These are phyloP conservation scores for Orchesellides sinensis DNA, from an alignment of 2,888 invertebrate genomes.

Conservation along the genomic window DNA sequence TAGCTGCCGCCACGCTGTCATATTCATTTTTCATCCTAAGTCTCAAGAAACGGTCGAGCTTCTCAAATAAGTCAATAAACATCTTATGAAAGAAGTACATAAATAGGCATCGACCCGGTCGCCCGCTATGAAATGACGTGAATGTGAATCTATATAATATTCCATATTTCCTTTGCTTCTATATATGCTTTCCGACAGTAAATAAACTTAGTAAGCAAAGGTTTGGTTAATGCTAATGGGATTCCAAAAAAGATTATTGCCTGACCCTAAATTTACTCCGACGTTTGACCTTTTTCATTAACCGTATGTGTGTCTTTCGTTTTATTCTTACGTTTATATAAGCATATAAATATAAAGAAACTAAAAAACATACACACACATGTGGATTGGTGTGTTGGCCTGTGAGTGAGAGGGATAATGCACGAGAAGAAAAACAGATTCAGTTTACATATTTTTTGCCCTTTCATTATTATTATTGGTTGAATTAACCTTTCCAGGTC, in stretches of 20 bases:
- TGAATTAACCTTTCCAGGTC: conserved; percentile 59
- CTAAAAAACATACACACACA: too few relatives aligned
- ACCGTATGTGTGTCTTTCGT: conserved; percentile 20
- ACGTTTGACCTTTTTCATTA: conserved; percentile 45
- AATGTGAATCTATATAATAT: too few relatives aligned
- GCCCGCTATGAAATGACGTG: too few relatives aligned
- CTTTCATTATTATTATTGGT: conserved; percentile 38
- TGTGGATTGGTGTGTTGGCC: not conserved
- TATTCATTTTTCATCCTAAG: conserved; percentile 33
- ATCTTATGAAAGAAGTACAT: too few relatives aligned
- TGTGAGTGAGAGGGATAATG: conserved; percentile 15
- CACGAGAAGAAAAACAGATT: conserved; percentile 51
- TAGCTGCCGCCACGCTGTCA: conserved; percentile 1
- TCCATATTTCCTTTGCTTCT: too few relatives aligned
- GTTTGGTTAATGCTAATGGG: not conserved
- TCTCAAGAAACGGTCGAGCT: not conserved
- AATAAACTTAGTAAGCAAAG: not conserved
- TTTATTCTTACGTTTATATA: too few relatives aligned
- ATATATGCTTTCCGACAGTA: not conserved
- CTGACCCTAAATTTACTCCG: not conserved
- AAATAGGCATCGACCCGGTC: too few relatives aligned
- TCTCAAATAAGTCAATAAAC: too few relatives aligned
- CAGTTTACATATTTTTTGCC: conserved; percentile 17
- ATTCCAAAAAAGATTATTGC: not conserved
- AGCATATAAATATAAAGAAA: too few relatives aligned